Evolutionary conservation across 2,797 vertebrate species (phyloP).

Genomic region (Poecilia velifera): DNA sequence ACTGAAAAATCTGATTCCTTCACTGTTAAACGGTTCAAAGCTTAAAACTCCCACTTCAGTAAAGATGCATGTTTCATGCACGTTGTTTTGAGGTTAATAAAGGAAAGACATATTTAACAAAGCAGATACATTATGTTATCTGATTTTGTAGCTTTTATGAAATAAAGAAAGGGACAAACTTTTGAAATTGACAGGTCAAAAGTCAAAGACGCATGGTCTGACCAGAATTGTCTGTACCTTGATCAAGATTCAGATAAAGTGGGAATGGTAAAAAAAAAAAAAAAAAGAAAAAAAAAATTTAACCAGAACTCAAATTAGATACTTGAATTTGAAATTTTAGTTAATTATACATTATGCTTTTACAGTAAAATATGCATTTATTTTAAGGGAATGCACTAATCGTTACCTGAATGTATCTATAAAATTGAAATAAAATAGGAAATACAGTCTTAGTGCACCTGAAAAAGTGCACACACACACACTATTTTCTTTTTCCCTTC

Average conservation of each 20-base stretch:
- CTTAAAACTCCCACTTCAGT: background rate
- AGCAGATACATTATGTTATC: background rate
- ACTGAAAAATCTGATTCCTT: background rate
- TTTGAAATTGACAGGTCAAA: background rate
- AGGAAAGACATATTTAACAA: background rate
- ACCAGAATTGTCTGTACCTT: background rate
- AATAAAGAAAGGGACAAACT: background rate
- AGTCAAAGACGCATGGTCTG: background rate
- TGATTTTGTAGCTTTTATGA: background rate
- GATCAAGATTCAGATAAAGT: background rate
- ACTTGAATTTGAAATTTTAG: background rate
- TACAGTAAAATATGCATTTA: background rate
- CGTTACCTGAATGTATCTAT: background rate
- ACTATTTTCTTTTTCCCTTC: constrained; percentile 9
- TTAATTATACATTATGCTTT: background rate
- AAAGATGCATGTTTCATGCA: background rate
- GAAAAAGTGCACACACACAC: background rate
- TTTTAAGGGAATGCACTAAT: background rate
- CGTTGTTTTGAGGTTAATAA: background rate
- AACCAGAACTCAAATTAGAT: background rate
- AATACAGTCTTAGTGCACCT: background rate
- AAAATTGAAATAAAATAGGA: background rate
- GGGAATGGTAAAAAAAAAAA: too few species aligned
- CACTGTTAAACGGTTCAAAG: background rate
- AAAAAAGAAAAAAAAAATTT: too few species aligned